Evolutionary conservation across 2,797 vertebrate species (phyloP), one percentile per base, ranked within the genome.

Genomic region (Artibeus jamaicensis): DNA sequence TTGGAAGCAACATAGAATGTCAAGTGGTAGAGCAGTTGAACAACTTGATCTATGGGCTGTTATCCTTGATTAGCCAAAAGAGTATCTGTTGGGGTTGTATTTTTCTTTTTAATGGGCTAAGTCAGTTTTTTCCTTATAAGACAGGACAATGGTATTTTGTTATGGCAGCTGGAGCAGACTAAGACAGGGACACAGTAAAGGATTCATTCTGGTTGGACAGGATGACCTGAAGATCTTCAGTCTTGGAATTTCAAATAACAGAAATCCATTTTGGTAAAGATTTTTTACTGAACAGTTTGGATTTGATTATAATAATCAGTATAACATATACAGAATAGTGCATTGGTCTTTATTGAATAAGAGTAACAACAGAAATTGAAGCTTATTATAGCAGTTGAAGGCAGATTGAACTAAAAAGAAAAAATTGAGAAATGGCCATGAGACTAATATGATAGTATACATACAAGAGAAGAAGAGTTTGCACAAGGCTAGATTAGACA

Each of bases 1-100:
- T 84, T 93, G 21, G 55, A 95, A 87, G 15, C 32, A 91, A 90
- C 32, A 42, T 65, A 83, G 67, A 85, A n/a, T 92, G 34, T 59
- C 67, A 78, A 7, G 77, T 88, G 37, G 26, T 83, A 44, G 19
- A 86, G 4, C 6, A 73, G 0, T 90, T 39, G 16, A 86, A 71
- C 18, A 78, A 67, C 50, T 10, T 91, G 53, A 92, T 14, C 15
- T 34, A 37, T 1, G 5, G 32, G 37, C 10, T 62, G 70, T 83
- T 94, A 6, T 44, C 29, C n/a, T 53, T 92, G 91, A 29, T 48
- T 96, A 48, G 50, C 42, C 8, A 1, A 82, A 44, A 74, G 39
- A 74, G 46, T 93, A 93, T 82, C 93, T 78, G 71, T n/a, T 53
- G 0, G 91, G 91, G 15, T 50, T 50, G 12, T 14, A 14, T 50